Evolutionary conservation across 2,797 vertebrate species (phyloP).

Genomic region (Eutrigla gurnardus): DNA sequence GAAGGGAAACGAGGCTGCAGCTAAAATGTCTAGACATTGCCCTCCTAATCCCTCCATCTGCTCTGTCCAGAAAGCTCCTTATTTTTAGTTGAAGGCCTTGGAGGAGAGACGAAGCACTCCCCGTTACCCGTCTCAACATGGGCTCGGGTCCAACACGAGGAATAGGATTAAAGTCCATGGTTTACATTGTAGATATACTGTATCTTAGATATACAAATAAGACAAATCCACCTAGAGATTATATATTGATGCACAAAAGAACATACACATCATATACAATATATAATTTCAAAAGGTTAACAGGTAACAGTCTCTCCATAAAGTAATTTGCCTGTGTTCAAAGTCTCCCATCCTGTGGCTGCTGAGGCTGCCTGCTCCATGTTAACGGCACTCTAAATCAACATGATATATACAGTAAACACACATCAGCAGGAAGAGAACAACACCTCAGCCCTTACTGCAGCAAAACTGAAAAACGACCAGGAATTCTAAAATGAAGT

Average conservation of each 20-base stretch:
- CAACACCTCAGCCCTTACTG: conserved; percentile 16
- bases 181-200: not conserved
- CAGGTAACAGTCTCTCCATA: not conserved
- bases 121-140: conserved; percentile 13
- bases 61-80: conserved; percentile 31
- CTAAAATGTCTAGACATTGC: conserved; percentile 68
- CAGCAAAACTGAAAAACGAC: conserved; percentile 3
- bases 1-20: conserved; percentile 49
- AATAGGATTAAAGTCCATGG: not conserved
- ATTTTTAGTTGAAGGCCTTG: conserved; percentile 10
- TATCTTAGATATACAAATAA: not conserved
- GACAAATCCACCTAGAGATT: conserved; percentile 1
- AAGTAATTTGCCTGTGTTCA: not conserved
- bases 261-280: not conserved
- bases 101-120: not conserved
- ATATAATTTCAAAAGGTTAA: not conserved
- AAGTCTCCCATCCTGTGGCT: not conserved
- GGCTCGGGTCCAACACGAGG: not conserved
- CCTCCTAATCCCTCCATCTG: conserved; percentile 65
- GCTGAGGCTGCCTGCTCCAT: not conserved
- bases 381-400: conserved; percentile 13
- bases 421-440: conserved; percentile 19
- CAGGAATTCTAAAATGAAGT: not conserved
- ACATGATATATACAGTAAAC: conserved; percentile 25
- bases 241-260: not conserved